These are phyloP conservation scores for Amiota communis DNA, from an alignment of 2,888 invertebrate genomes.

Conservation along the genomic window DNA sequence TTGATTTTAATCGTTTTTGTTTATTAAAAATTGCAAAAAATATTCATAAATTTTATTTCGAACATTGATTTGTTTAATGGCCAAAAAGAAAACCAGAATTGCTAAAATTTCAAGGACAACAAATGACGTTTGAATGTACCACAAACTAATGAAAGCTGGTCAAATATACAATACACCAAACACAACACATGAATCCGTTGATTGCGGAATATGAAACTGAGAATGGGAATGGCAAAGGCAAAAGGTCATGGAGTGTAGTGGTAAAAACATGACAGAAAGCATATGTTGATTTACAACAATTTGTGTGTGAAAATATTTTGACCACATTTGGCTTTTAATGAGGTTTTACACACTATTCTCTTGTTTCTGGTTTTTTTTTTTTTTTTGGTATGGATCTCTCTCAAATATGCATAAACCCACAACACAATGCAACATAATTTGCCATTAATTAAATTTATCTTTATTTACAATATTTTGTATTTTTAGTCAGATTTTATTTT, in stretches of 20 bases:
- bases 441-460: too few species aligned
- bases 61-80: too few species aligned
- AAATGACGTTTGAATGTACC: neutral
- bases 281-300: conserved; percentile 36
- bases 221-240: neutral
- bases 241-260: neutral
- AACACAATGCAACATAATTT: too few species aligned
- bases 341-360: conserved; percentile 45
- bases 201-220: too few species aligned
- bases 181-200: too few species aligned
- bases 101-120: conserved; percentile 52
- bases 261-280: conserved; percentile 15
- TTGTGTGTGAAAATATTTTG: conserved; percentile 57
- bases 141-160: neutral
- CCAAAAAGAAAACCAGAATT: neutral
- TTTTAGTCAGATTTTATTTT: too few species aligned
- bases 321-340: conserved; percentile 62
- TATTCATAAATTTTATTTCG: conserved; percentile 1
- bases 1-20: conserved; percentile 13
- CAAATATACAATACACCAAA: neutral
- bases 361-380: conserved; percentile 19
- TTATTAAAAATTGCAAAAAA: conserved; percentile 59
- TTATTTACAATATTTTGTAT: too few species aligned
- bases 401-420: too few species aligned
- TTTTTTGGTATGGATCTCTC: conserved; percentile 35